phyloP scores from a whole-genome alignment of 2,113 vertebrate species.

The Saccopteryx bilineata region DNA sequence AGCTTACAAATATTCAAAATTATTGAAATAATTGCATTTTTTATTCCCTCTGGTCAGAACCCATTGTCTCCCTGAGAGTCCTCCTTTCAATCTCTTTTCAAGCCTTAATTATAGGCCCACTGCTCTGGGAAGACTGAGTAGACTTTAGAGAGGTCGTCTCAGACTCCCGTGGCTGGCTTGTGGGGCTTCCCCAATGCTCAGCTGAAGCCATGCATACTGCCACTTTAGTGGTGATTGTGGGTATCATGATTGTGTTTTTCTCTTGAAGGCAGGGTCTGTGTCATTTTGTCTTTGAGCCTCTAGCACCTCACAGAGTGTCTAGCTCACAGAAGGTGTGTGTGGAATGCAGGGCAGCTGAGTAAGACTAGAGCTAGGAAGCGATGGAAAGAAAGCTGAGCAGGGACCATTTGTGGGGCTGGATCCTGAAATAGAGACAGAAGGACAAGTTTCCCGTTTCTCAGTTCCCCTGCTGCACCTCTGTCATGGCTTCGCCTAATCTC shows the following conservation, averaged over 20 bases:
- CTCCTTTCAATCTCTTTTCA: not conserved
- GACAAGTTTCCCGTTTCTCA: not conserved
- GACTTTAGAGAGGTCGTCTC: not conserved
- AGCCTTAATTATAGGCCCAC: not conserved
- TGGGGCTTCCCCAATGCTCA: accelerated
- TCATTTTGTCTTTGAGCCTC: not conserved
- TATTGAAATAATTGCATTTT: not conserved
- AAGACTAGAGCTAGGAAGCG: not conserved
- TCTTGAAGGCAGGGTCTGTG: not conserved
- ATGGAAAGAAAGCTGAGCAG: not conserved
- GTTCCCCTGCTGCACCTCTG: too few species aligned
- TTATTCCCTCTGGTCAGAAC: not conserved
- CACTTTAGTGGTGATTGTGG: not conserved
- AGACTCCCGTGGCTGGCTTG: not conserved
- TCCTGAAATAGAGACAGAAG: not conserved
- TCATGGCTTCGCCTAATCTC: accelerated
- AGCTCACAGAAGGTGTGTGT: not conserved
- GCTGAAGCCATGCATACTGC: not conserved
- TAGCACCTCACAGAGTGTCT: not conserved
- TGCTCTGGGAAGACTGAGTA: not conserved
- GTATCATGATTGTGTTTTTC: not conserved
- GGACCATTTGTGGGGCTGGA: not conserved
- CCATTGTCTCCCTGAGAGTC: not conserved
- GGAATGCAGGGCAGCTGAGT: not conserved
- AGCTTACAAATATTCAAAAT: not conserved